Evolutionary conservation across 64 coral and sea anemone species (phyloP).

Genomic region (Porites lutea): DNA sequence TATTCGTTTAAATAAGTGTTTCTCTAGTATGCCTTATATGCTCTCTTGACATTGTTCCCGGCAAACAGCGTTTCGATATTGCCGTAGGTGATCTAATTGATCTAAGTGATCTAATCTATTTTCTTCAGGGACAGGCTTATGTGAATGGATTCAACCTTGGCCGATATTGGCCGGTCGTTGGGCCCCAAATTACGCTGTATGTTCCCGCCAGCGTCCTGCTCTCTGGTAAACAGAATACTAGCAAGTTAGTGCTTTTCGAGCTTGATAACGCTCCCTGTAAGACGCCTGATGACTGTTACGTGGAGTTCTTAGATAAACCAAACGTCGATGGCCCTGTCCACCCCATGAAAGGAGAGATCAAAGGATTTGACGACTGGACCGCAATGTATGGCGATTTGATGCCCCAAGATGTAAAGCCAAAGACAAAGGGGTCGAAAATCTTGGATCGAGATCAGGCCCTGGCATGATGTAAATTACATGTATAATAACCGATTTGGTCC

Average conservation of each 20-base stretch:
- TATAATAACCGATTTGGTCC: too few relatives aligned
- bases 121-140: constrained; percentile 80
- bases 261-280: constrained; percentile 83
- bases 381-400: constrained; percentile 4
- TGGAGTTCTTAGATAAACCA: constrained; percentile 60
- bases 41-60: too few relatives aligned
- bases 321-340: constrained; percentile 69
- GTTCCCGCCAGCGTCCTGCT: constrained; percentile 68
- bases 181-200: constrained; percentile 82
- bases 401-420: not conserved
- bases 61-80: too few relatives aligned
- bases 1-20: too few relatives aligned
- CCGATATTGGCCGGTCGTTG: constrained; percentile 87
- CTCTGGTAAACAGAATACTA: constrained; percentile 40
- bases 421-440: not conserved
- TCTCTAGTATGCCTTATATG: too few relatives aligned
- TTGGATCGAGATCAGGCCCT: not conserved
- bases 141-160: constrained; percentile 94
- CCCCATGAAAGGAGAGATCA: constrained; percentile 4
- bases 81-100: too few relatives aligned
- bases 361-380: constrained; percentile 12
- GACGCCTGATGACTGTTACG: constrained; percentile 60
- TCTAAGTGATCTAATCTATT: not conserved
- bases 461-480: too few relatives aligned
- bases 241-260: constrained; percentile 79